Percentiles rank a stretch among this genome's conserved stretches.
phyloP scores from a whole-genome alignment of 1,140 invertebrate species.

The Drosophila pruinosa region DNA sequence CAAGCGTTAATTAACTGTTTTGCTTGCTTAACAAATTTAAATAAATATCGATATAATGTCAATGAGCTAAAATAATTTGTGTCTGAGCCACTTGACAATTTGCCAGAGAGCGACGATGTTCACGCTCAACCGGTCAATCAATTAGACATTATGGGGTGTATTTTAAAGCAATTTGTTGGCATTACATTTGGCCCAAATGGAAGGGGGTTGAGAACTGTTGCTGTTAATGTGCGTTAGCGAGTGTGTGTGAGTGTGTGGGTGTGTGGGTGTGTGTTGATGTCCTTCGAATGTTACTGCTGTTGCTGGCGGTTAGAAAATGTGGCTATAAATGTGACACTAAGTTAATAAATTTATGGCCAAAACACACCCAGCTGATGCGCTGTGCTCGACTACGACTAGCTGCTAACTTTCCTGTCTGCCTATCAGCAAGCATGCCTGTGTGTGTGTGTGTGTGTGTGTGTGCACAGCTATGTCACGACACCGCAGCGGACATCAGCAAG shows the following conservation, averaged over 20 bases:
- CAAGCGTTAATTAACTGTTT: background rate
- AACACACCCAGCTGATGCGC: slow-evolving; percentile 68
- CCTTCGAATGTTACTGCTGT: slow-evolving; percentile 17
- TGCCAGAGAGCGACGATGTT: slow-evolving; percentile 21
- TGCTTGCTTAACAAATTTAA: background rate
- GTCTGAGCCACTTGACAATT: slow-evolving; percentile 24
- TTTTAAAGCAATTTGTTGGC: slow-evolving; percentile 40
- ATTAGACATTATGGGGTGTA: slow-evolving; percentile 46
- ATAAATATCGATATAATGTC: background rate
- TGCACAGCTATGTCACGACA: slow-evolving; percentile 17
- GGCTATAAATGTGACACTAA: slow-evolving; percentile 79
- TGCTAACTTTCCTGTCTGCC: slow-evolving; percentile 24
- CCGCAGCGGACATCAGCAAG: slow-evolving; percentile 25
- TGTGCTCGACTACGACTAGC: slow-evolving; percentile 30
- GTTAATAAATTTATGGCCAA: slow-evolving; percentile 79
- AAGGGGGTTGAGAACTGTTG: background rate
- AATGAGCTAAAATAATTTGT: slow-evolving; percentile 18
- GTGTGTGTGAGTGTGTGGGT: background rate
- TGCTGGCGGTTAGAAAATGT: slow-evolving; percentile 50
- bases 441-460: slow-evolving; percentile 8
- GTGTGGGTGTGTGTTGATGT: slow-evolving; percentile 13
- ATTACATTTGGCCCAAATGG: background rate
- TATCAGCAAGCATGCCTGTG: background rate
- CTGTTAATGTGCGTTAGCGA: background rate
- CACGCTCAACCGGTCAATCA: slow-evolving; percentile 41